phyloP scores from a whole-genome alignment of 2,888 invertebrate species.

The Aquatica leii region DNA sequence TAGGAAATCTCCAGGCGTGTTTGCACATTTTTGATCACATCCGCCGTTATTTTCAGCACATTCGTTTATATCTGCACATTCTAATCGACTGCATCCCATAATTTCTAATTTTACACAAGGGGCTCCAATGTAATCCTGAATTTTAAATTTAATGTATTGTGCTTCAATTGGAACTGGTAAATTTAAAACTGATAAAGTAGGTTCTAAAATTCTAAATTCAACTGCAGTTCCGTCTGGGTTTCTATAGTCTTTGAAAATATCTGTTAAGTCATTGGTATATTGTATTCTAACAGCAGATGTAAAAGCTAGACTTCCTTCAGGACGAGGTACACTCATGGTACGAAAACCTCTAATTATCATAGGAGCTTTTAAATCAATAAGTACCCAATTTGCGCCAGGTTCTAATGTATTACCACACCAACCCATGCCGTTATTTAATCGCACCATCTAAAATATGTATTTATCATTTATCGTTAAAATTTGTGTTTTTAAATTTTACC shows the following conservation, averaged over 20 bases:
- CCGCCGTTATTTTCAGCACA: constrained; percentile 87
- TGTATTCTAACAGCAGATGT: constrained; percentile 89
- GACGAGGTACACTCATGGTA: constrained; percentile 86
- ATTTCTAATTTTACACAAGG: constrained; percentile 90
- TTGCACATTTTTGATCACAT: constrained; percentile 92
- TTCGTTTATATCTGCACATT: constrained; percentile 90
- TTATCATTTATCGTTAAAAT: constrained; percentile 14
- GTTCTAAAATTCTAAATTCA: constrained; percentile 89
- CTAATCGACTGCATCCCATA: constrained; percentile 91
- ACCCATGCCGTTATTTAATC: constrained; percentile 82
- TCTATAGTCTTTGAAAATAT: constrained; percentile 88
- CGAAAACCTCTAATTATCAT: constrained; percentile 90
- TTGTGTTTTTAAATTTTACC: constrained; percentile 63
- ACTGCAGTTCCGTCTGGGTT: constrained; percentile 94
- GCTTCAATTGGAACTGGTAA: constrained; percentile 92
- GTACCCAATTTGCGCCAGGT: constrained; percentile 88
- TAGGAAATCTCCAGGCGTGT: constrained; percentile 86
- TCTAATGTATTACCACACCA: constrained; percentile 91
- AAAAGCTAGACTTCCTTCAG: constrained; percentile 85
- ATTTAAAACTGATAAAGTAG: constrained; percentile 89
- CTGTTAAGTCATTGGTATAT: constrained; percentile 88
- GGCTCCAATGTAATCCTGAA: constrained; percentile 84
- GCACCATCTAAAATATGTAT: constrained; percentile 74
- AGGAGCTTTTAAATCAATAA: constrained; percentile 87
- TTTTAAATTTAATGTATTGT: constrained; percentile 84